phyloP scores from a whole-genome alignment of 1,140 invertebrate species.

The Micrasema longulum region DNA sequence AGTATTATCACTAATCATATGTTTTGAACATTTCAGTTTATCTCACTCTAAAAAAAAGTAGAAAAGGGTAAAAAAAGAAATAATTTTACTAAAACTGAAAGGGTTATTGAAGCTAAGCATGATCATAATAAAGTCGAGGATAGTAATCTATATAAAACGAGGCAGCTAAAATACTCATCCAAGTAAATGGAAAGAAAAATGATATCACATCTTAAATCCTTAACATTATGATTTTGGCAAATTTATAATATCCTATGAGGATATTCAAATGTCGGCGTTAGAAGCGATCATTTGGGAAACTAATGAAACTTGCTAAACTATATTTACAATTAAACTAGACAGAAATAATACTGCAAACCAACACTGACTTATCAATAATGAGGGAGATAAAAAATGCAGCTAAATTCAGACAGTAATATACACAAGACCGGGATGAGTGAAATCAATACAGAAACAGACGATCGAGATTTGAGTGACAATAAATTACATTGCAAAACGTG shows the following conservation, averaged over 20 bases:
- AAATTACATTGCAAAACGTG: too few relatives aligned
- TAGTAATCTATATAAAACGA: conserved; percentile 22
- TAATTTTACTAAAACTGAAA: neutral
- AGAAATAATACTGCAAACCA: conserved; percentile 17
- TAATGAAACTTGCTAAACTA: conserved; percentile 23
- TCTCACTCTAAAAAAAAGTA: too few relatives aligned
- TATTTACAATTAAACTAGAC: conserved; percentile 29
- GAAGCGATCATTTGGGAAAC: conserved; percentile 17
- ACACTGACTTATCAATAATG: conserved; percentile 11
- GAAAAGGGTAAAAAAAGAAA: too few relatives aligned
- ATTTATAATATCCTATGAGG: conserved; percentile 33
- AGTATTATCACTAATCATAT: too few relatives aligned
- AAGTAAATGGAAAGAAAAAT: conserved; percentile 29
- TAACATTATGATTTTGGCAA: conserved; percentile 38
- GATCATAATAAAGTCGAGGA: conserved; percentile 8
- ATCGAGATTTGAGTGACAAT: conserved; percentile 1
- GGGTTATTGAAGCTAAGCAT: neutral
- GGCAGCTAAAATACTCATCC: conserved; percentile 5
- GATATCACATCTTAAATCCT: conserved; percentile 33
- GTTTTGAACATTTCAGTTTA: too few relatives aligned
- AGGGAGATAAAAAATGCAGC: neutral
- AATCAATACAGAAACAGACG: too few relatives aligned
- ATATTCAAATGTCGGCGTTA: conserved; percentile 22
- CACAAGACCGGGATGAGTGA: too few relatives aligned
- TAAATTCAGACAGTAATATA: too few relatives aligned